phyloP scores from a whole-genome alignment of 2,888 invertebrate genomes.

The Cheilosia urbana region DNA sequence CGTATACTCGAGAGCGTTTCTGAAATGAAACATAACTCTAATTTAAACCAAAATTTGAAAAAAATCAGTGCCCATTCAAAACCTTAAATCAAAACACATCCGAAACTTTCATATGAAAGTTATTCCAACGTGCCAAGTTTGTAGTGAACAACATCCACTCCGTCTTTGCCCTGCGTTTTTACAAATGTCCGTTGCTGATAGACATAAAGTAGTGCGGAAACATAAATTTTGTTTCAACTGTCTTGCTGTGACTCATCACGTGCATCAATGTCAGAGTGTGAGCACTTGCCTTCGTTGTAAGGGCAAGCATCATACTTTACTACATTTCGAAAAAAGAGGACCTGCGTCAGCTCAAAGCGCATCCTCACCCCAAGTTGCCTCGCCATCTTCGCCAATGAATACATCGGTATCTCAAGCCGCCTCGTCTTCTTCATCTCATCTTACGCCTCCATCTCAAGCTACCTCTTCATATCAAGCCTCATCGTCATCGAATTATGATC shows the following conservation, averaged over 20 bases:
- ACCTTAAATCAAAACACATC: neutral
- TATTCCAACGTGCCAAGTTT: neutral
- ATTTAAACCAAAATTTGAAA: neutral
- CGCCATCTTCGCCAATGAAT: neutral
- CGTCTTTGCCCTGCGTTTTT: slow-evolving; percentile 10
- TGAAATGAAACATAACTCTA: neutral
- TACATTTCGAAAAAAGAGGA: neutral
- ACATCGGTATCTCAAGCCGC: neutral
- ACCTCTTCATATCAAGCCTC: neutral
- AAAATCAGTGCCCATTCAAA: neutral
- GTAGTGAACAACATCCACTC: slow-evolving; percentile 9
- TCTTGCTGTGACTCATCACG: slow-evolving; percentile 12
- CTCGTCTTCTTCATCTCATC: neutral
- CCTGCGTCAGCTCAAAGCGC: neutral
- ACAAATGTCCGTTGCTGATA: neutral
- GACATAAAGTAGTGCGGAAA: neutral
- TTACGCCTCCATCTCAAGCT: neutral
- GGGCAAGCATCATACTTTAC: neutral
- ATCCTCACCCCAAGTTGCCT: neutral
- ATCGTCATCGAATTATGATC: neutral
- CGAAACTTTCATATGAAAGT: neutral
- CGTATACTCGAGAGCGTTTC: neutral
- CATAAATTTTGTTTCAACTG: no score
- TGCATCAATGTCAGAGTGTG: neutral
- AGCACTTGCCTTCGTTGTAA: neutral